phyloP scores from a whole-genome alignment of 2,888 invertebrate species.

The Philopedon plagiatum region DNA sequence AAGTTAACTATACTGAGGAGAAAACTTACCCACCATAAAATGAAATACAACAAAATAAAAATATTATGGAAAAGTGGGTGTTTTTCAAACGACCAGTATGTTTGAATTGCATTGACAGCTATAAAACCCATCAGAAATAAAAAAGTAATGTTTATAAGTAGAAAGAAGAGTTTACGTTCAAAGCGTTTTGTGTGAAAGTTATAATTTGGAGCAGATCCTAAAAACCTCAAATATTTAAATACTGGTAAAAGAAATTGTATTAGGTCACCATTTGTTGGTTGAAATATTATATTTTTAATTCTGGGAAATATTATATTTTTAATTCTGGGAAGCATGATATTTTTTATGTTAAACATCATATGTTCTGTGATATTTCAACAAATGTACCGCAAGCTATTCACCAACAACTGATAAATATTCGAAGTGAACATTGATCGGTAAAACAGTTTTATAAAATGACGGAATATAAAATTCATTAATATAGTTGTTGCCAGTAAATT shows the following conservation, averaged over 20 bases:
- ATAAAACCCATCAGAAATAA: neutral
- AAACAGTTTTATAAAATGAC: too few relatives aligned
- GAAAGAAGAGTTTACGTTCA: neutral
- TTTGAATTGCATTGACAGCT: neutral
- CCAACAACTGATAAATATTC: too few relatives aligned
- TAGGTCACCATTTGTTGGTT: slow-evolving; percentile 1
- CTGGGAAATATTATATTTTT: neutral
- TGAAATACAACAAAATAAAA: neutral
- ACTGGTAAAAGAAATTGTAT: slow-evolving; percentile 7
- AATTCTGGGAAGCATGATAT: too few relatives aligned
- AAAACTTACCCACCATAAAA: neutral
- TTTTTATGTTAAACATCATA: too few relatives aligned
- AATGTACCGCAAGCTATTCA: too few relatives aligned
- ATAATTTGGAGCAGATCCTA: slow-evolving; percentile 16
- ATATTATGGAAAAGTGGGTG: neutral
- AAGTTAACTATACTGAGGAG: neutral
- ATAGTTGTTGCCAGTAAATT: too few relatives aligned
- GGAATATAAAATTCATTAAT: too few relatives aligned
- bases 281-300: slow-evolving; percentile 1
- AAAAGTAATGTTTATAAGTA: neutral
- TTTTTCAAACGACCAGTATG: neutral
- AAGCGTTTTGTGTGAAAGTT: neutral
- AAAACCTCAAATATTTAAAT: slow-evolving; percentile 11
- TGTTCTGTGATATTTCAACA: too few relatives aligned
- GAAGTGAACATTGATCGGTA: too few relatives aligned